Evolutionary conservation across 2,797 vertebrate genomes (phyloP).

Genomic region (Manis crassicaudata): DNA sequence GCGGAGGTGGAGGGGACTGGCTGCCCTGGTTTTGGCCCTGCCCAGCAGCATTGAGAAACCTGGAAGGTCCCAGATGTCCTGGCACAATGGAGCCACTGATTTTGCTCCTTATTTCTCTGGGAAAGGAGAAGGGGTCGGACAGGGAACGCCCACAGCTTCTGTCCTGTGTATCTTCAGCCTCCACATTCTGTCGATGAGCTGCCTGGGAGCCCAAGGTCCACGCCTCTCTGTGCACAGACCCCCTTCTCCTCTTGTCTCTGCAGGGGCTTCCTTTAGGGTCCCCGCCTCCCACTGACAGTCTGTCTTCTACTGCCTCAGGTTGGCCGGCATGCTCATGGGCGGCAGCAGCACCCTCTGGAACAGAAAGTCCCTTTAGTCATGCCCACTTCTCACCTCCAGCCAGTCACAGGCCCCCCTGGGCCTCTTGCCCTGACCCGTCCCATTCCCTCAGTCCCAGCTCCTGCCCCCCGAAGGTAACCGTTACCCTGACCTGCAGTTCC

Average conservation of each 20-base stretch:
- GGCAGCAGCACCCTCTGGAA: no score
- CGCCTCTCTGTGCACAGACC: neutral
- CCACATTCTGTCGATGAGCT: neutral
- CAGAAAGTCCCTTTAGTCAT: neutral
- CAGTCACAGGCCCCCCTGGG: no score
- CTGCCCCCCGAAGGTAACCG: neutral
- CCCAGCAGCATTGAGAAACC: neutral
- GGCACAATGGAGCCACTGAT: neutral
- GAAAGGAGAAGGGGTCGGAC: neutral
- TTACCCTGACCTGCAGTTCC: no score
- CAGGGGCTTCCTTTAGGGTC: neutral
- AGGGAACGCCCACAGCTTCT: neutral
- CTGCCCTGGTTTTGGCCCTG: fast-evolving
- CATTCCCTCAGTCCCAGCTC: neutral
- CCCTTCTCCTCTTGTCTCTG: fast-evolving
- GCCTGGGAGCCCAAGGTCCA: neutral
- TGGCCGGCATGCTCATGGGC: neutral
- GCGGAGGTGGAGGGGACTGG: no score
- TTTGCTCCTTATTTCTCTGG: neutral
- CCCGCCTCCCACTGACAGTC: neutral
- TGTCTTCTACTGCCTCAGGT: neutral
- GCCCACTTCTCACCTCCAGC: no score
- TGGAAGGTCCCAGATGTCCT: neutral
- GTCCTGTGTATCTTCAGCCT: neutral
- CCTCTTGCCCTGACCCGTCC: no score